Evolutionary conservation across 2,888 invertebrate species (phyloP).

Genomic region (Amphipoea lucens): DNA sequence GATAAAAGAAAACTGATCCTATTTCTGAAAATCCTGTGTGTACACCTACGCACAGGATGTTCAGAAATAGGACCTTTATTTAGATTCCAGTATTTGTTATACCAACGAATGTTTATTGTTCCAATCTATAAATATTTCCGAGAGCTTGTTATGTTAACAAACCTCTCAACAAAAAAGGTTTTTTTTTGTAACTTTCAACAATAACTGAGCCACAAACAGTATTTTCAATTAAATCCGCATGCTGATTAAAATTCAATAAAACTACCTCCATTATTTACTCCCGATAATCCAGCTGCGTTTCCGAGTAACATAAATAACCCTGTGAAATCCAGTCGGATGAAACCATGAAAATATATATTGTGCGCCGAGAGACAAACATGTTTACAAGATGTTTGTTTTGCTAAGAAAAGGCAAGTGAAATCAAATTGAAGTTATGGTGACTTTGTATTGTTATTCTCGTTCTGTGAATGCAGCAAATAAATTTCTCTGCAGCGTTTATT

Average conservation of each 20-base stretch:
- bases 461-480: conserved; percentile 73
- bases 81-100: conserved; percentile 4
- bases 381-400: conserved; percentile 74
- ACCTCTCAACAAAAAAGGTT: not conserved
- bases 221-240: conserved; percentile 21
- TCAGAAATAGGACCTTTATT: not conserved
- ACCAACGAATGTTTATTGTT: conserved; percentile 6
- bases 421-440: conserved; percentile 77
- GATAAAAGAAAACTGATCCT: conserved; percentile 5
- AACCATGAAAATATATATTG: conserved; percentile 53
- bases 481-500: conserved; percentile 71
- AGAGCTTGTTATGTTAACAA: conserved; percentile 5
- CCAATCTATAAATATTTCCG: not conserved
- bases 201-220: not conserved
- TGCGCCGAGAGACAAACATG: conserved; percentile 78
- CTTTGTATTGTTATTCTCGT: conserved; percentile 72
- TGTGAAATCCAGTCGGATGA: conserved; percentile 49
- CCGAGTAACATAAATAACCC: conserved; percentile 50
- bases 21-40: conserved; percentile 18
- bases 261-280: conserved; percentile 47
- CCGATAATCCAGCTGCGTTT: conserved; percentile 42
- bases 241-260: conserved; percentile 45
- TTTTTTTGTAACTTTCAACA: not conserved
- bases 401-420: conserved; percentile 66
- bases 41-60: not conserved